Percentiles rank a stretch among this genome's conserved stretches.
Evolutionary conservation across 2,113 vertebrate species (phyloP).

Genomic region (Casuarius casuarius): DNA sequence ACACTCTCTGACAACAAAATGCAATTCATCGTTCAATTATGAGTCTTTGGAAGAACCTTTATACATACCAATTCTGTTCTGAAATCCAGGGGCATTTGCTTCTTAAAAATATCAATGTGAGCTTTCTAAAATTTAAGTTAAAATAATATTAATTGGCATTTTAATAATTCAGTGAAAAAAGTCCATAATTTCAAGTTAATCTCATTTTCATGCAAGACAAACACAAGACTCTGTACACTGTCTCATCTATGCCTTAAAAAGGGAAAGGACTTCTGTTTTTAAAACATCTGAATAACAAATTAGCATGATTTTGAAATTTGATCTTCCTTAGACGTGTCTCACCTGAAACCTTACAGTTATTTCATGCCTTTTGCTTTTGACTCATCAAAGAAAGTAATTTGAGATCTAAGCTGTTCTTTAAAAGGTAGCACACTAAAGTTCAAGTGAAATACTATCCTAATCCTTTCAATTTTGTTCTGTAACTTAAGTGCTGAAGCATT

Average conservation of each 20-base stretch:
- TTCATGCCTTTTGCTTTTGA: not conserved
- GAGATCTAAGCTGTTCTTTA: not conserved
- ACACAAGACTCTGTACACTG: not conserved
- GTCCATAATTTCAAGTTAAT: not conserved
- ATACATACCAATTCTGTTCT: constrained; percentile 16
- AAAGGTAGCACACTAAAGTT: not conserved
- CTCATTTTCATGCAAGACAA: not conserved
- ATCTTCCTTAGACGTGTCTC: not conserved
- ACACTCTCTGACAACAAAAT: not conserved
- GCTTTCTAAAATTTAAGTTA: constrained; percentile 6
- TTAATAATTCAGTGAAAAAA: not conserved
- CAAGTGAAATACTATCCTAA: not conserved
- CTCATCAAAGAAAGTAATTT: not conserved
- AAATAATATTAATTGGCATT: not conserved
- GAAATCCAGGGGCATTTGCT: constrained; percentile 13
- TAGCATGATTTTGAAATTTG: not conserved
- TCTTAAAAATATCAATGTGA: not conserved
- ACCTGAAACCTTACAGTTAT: not conserved
- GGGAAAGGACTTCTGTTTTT: not conserved
- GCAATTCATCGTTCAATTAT: not conserved
- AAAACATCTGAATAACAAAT: not conserved
- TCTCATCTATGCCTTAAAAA: not conserved
- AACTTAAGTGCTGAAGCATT: not conserved
- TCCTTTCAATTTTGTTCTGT: not conserved
- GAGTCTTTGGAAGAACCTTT: not conserved